Base-by-base conservation (phyloP, 2,113 vertebrate species). In the Psophia crepitans region DNA sequence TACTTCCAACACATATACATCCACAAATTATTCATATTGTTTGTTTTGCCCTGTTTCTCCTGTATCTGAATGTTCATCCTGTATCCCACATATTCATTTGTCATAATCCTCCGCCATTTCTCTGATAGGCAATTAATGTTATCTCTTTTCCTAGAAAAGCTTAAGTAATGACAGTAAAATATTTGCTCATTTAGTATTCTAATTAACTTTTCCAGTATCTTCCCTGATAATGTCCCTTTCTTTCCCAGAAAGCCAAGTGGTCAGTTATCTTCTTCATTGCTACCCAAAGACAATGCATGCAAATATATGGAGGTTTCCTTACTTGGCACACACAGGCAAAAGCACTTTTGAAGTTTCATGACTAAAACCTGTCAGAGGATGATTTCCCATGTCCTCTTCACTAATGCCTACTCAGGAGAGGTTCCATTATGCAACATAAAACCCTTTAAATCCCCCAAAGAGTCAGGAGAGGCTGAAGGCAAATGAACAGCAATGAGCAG, bases 181-280 rank as follows among this genome's bases (percentile, higher is more conserved):
- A 95, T 90, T 97, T 95, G 49, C 89, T 96, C 95, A 70, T 86
- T 97, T 93, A 81, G 37, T 75, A 60, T 87, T 94, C 89, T 93
- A 87, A 97, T 95, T 94, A 83, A 86, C 95, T 95, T 94, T 96
- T 85, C 92, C 90, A 91, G 78, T 82, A 83, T 51, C 66, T 94
- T 93, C 54, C 49, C 78, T 35, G 74, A 85, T 58, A 70, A 76
- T 75, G 54, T 27, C 49, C 32, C 44, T 80, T 87, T 84, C 83
- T 61, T 95, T 73, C 89, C 94, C 74, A 94, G 93, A 91, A 96
- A 93, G n/a, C 14, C 87, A 71, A 60, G 35, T 35, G 84, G 91
- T 93, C 89, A 90, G 87, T 87, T 74, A 63, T 78, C 60, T 93
- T 80, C 83, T 87, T 84, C 84, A 91, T 54, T 83, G 89, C 91